Evolutionary conservation across 2,113 vertebrate genomes (phyloP), one percentile per base, ranked within the genome.

Genomic region (Lamprotornis superbus): DNA sequence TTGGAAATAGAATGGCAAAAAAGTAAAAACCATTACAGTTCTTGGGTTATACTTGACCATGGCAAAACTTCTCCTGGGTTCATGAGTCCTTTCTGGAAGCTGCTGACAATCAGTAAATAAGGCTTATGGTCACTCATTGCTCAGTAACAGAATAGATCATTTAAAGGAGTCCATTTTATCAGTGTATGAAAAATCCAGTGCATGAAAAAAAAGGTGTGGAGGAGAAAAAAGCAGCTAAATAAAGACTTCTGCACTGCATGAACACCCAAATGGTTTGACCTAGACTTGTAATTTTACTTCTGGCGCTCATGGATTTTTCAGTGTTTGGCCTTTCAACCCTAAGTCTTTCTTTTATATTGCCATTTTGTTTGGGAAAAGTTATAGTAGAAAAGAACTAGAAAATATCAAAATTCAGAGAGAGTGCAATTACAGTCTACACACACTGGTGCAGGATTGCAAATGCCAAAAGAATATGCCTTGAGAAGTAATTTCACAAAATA

Each of bases 401-500:
- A 94, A 78, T 21, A 89, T n/a, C 8, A 90, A 42, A 90, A 75
- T 46, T 89, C 68, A 59, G 68, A 60, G 21, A 67, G 16, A 74
- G 24, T 67, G 13, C 56, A 77, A 67, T 83, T 83, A 61, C 64
- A 84, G 52, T 33, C 42, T 50, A 39, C 23, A 67, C 30, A 63
- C 37, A 61, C 7, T 12, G 25, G 46, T 65, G 30, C 22, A 46
- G 27, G 20, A 91, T 9, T 92, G 83, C 4, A 96, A 50, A 93
- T 70, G 87, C 64, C 31, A 68, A 49, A 81, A 93, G 24, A 10
- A 75, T 49, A 91, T 3, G 3, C 15, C 65, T 84, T 40, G 9
- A 63, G 83, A 89, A 77, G 79, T 49, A 70, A 83, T 82, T 95
- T 94, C 67, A 85, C 69, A 87, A 82, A 70, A 52, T 73, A 64